Evolutionary conservation across 2,113 vertebrate species (phyloP).

Genomic region (Motacilla alba): DNA sequence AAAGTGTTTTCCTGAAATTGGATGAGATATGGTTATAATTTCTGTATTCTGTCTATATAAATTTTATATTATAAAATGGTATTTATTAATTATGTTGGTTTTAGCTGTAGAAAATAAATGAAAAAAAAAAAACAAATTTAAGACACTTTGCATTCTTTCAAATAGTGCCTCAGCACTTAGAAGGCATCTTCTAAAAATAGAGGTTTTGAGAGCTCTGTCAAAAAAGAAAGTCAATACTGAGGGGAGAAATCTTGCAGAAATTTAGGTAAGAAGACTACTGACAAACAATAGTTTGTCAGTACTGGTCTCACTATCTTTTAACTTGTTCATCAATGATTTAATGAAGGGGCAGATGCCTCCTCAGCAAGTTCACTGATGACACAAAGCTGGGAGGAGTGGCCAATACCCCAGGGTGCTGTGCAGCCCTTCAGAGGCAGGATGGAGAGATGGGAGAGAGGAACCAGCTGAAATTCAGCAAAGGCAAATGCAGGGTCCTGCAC

Average conservation of each 20-base stretch:
- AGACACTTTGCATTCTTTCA: neutral
- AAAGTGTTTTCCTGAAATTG: neutral
- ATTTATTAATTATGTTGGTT: neutral
- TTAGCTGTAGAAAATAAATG: neutral
- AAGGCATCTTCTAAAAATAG: neutral
- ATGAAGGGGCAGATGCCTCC: neutral
- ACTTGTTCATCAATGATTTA: neutral
- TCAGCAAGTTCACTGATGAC: neutral
- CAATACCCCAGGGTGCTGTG: rapidly evolving
- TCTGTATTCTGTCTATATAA: neutral
- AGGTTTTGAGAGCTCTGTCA: neutral
- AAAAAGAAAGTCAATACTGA: neutral
- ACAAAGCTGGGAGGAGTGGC: neutral
- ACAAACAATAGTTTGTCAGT: neutral
- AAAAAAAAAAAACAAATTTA: neutral
- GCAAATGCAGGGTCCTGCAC: rapidly evolving
- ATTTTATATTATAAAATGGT: neutral
- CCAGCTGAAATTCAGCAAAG: neutral
- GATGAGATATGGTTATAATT: neutral
- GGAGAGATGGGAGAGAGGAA: neutral
- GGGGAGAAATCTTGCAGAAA: neutral
- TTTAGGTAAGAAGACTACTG: neutral
- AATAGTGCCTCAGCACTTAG: neutral
- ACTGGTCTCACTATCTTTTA: neutral
- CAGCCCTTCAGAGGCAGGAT: neutral